Evolutionary conservation across 2,113 vertebrate genomes (phyloP).

Genomic region (Neodon shergylaensis): DNA sequence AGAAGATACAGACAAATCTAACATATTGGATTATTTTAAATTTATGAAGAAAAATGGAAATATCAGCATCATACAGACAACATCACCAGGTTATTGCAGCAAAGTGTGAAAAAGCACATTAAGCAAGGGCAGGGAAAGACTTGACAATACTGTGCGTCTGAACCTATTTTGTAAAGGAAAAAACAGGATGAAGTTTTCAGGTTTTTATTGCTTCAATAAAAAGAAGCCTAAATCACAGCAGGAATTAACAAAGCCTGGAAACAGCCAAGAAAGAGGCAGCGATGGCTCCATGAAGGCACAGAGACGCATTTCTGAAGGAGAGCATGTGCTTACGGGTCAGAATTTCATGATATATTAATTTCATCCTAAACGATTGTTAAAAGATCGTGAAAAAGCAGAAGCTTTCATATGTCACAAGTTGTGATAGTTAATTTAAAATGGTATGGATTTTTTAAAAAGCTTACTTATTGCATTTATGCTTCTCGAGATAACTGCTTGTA

Average conservation of each 20-base stretch:
- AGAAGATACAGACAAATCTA: not conserved
- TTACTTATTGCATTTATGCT: not conserved
- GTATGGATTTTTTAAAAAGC: too few relatives aligned
- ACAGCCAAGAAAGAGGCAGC: not conserved
- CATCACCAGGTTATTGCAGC: not conserved
- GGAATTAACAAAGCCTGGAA: not conserved
- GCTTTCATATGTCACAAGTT: too few relatives aligned
- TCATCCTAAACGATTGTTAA: not conserved
- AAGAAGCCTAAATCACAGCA: not conserved
- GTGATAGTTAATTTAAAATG: not conserved
- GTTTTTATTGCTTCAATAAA: not conserved
- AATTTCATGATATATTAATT: not conserved
- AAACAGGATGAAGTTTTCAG: not conserved
- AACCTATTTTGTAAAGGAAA: not conserved
- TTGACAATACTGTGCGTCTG: not conserved
- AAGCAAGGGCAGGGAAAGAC: not conserved
- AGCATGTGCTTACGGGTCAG: not conserved
- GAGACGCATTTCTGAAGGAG: not conserved
- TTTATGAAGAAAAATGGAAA: not conserved
- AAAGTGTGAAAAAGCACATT: not conserved
- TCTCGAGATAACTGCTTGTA: not conserved
- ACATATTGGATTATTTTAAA: not conserved
- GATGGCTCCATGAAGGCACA: not conserved
- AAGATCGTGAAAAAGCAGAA: not conserved
- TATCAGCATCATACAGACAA: not conserved